Evolutionary conservation across 2,113 vertebrate genomes (phyloP).

Genomic region (Erythrocebus patas): DNA sequence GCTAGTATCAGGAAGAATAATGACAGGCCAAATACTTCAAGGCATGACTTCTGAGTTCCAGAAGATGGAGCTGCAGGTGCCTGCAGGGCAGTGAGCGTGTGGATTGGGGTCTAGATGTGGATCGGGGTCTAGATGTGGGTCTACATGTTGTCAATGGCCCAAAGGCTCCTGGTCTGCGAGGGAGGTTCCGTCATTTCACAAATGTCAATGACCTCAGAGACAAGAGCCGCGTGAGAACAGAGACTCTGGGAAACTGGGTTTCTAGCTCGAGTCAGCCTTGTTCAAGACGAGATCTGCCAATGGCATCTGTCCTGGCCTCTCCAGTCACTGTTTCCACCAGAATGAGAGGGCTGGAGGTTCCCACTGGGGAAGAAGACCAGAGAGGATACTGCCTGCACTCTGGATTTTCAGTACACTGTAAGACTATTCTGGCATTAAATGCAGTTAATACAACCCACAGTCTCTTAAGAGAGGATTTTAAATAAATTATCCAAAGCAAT

Average conservation of each 20-base stretch:
- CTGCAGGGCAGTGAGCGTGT: no score
- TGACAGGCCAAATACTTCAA: not conserved
- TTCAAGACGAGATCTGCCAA: not conserved
- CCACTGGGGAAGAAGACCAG: not conserved
- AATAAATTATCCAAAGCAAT: not conserved
- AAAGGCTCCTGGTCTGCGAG: not conserved
- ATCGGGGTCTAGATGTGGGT: not conserved
- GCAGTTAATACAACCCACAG: constrained; percentile 6
- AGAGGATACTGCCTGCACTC: not conserved
- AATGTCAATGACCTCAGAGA: no score
- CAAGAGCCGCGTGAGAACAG: not conserved
- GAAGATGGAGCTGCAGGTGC: not conserved
- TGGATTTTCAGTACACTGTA: not conserved
- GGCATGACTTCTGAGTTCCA: not conserved
- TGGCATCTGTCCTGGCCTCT: not conserved
- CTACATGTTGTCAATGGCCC: not conserved
- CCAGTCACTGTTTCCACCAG: not conserved
- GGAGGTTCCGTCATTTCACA: no score
- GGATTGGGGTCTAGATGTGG: not conserved
- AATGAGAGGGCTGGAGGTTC: not conserved
- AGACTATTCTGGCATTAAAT: not conserved
- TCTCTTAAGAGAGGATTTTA: not conserved
- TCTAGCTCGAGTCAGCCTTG: not conserved
- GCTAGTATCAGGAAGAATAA: not conserved
- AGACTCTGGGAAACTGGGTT: not conserved